phyloP scores from a whole-genome alignment of 2,888 invertebrate genomes.

The Tinea trinotella region DNA sequence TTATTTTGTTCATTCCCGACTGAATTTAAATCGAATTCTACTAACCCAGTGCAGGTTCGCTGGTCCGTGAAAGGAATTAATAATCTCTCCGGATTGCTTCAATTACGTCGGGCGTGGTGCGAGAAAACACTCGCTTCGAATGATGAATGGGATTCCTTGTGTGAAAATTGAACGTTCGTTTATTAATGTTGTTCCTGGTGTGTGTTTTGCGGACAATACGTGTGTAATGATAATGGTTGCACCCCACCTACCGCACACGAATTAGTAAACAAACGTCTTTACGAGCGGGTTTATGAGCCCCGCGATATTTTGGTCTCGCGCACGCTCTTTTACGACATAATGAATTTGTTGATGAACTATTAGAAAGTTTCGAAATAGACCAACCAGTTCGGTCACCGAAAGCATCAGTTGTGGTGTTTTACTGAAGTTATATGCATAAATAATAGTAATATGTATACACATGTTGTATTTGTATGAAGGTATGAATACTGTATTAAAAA shows the following conservation, averaged over 20 bases:
- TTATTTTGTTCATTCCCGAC: conserved; percentile 10
- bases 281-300: conserved; percentile 68
- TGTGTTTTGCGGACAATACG: background rate
- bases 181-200: background rate
- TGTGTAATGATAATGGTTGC: background rate
- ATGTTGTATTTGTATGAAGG: too few relatives aligned
- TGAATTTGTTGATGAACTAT: conserved; percentile 73
- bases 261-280: conserved; percentile 73
- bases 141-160: background rate
- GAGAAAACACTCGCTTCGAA: background rate
- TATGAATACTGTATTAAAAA: too few relatives aligned
- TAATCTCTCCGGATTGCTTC: background rate
- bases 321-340: conserved; percentile 69
- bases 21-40: conserved; percentile 13
- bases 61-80: background rate
- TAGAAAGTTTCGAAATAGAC: conserved; percentile 70
- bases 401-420: conserved; percentile 24
- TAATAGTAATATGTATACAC: too few relatives aligned
- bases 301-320: conserved; percentile 70
- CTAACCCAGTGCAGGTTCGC: background rate
- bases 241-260: conserved; percentile 66
- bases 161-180: background rate
- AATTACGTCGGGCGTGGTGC: background rate
- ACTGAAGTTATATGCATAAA: background rate
- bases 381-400: conserved; percentile 56